Conservation (phyloP, 2,113 vertebrate species). For the Takifugu bimaculatus region DNA sequence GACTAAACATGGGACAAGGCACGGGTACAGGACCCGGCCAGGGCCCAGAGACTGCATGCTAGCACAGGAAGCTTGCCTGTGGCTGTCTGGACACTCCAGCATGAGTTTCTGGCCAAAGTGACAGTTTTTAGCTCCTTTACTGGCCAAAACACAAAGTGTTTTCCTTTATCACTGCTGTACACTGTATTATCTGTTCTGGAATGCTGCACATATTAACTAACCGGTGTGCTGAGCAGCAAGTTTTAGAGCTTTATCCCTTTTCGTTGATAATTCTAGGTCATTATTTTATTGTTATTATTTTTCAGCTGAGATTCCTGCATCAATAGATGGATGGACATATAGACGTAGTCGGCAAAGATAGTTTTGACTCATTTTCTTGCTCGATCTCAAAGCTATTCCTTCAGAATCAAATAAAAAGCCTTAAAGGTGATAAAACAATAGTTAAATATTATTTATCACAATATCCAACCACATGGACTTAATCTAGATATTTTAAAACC, state of each 20-base stretch:
- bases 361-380: too few species aligned
- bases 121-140: slow-evolving; percentile 11
- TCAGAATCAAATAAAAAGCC: too few species aligned
- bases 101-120: slow-evolving; percentile 10
- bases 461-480: too few species aligned
- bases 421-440: too few species aligned
- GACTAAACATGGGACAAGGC: slow-evolving; percentile 26
- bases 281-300: background rate
- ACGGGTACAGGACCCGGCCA: slow-evolving; percentile 17
- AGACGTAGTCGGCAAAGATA: background rate
- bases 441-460: too few species aligned
- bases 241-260: too few species aligned
- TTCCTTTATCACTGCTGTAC: background rate
- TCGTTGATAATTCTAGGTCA: background rate
- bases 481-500: too few species aligned
- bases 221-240: too few species aligned
- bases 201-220: too few species aligned
- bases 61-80: slow-evolving; percentile 23
- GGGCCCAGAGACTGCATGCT: slow-evolving; percentile 24
- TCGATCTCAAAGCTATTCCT: too few species aligned
- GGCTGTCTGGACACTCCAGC: slow-evolving; percentile 24
- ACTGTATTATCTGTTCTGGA: background rate
- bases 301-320: background rate
- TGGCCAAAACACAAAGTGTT: background rate
- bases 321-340: background rate